Evolutionary conservation across 2,797 vertebrate genomes (phyloP).

Genomic region (Cossypha niveicapilla): DNA sequence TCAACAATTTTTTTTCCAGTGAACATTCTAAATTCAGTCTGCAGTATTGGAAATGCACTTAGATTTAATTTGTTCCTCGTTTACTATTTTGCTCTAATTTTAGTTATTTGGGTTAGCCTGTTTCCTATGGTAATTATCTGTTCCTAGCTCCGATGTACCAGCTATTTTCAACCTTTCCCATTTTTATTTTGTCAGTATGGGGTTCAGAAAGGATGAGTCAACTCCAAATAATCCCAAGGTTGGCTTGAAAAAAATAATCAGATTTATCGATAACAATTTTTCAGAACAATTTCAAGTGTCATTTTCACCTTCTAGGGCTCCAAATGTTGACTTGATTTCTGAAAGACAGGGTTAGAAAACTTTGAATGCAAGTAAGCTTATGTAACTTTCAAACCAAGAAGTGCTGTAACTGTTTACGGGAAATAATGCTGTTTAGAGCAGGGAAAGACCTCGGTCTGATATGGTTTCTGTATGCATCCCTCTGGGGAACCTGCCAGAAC

Average conservation of each 20-base stretch:
- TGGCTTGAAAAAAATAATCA: background rate
- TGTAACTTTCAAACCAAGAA: background rate
- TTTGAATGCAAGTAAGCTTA: background rate
- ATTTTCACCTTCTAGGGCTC: background rate
- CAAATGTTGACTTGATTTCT: background rate
- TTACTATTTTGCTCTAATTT: background rate
- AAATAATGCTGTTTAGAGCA: background rate
- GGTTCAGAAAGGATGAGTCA: background rate
- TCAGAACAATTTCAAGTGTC: background rate
- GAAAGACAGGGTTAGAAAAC: background rate
- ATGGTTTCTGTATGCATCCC: accelerated
- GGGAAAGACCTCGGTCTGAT: background rate
- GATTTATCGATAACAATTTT: background rate
- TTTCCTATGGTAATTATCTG: background rate
- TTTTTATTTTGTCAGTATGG: background rate
- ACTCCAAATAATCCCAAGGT: background rate
- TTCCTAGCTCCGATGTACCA: background rate
- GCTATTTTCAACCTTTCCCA: background rate
- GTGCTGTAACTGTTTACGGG: background rate
- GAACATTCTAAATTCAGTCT: background rate
- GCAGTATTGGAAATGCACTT: background rate
- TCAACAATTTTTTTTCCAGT: background rate
- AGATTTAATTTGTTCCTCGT: background rate
- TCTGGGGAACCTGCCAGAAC: background rate
- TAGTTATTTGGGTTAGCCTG: background rate